Evolutionary conservation across 2,888 invertebrate species (phyloP), one percentile per base, ranked within the genome.

Genomic region (Lydus trimaculatus): DNA sequence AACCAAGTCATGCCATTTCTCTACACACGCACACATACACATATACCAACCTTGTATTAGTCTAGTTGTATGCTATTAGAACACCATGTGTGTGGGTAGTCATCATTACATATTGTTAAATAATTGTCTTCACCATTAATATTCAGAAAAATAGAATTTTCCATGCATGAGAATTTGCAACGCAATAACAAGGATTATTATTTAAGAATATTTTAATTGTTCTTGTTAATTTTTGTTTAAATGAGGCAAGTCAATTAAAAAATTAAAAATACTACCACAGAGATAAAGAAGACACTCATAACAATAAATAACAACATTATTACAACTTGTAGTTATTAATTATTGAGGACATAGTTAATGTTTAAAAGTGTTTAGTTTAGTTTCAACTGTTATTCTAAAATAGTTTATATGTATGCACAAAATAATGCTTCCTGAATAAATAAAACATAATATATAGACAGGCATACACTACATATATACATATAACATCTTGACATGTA

Each of bases 61-160:
- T 25, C 52, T 13, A 52, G 52, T 25, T 52, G 25, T 52, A 23
- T 52, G 52, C 52, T 23, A 25, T 52, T 52, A 13, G 25, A 52
- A 52, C 25, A 52, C 23, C 23, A 23, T 25, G 52, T 52, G 43
- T 43, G 52, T 52, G 52, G 52, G 52, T 25, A 25, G 52, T 25
- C 25, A 23, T 25, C 52, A 48, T 48, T 48, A 25, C 23, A 25
- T 23, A 76, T 52, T 25, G 52, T 25, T 5, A 25, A 52, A 52
- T 25, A 23, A 52, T 52, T 25, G 25, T 25, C 11, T 25, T 48
- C 9, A 5, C 48, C 8, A 48, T 17, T 13, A 36, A 13, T 31
- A 36, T 15, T 13, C 13, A 13, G n/a, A n/a, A 4, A 36, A 31
- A 31, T 31, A 31, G 31, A 31, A 31, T 28, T 28, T 28, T 28